These are phyloP conservation scores for Noctuana brunneofusca DNA, from an alignment of 2,888 invertebrate genomes.

Conservation along the genomic window DNA sequence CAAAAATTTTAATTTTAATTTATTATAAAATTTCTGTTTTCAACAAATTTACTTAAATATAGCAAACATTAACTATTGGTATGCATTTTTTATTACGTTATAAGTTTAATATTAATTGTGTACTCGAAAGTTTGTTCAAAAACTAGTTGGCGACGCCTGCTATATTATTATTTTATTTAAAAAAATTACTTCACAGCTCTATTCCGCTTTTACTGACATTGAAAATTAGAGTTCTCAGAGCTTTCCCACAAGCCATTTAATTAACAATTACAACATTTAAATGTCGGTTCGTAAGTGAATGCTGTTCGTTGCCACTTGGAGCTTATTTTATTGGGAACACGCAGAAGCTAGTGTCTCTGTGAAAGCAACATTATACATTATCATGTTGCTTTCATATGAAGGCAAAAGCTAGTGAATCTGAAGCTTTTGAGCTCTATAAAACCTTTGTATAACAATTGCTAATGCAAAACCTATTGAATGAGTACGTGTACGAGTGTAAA, in stretches of 20 bases:
- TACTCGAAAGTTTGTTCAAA: too few relatives aligned
- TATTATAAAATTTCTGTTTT: too few relatives aligned
- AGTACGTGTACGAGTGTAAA: too few relatives aligned
- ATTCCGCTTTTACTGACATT: slow-evolving; percentile 21
- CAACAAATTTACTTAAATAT: too few relatives aligned
- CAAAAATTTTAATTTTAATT: too few relatives aligned
- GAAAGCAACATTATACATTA: neutral
- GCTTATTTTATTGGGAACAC: slow-evolving; percentile 10
- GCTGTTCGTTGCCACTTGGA: slow-evolving; percentile 21
- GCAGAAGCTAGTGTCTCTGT: neutral
- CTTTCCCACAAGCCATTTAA: slow-evolving; percentile 26
- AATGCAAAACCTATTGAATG: too few relatives aligned
- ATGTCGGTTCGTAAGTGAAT: slow-evolving; percentile 23
- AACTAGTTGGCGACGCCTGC: neutral
- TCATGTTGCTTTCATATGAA: too few relatives aligned
- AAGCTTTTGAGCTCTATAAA: neutral
- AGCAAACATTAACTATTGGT: too few relatives aligned
- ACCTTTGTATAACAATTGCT: too few relatives aligned
- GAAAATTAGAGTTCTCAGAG: slow-evolving; percentile 29
- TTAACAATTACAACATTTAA: slow-evolving; percentile 32
- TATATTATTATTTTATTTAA: neutral
- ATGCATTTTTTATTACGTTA: too few relatives aligned
- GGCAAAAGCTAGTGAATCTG: neutral
- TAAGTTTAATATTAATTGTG: too few relatives aligned
- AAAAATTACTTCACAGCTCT: slow-evolving; percentile 4